phyloP scores from a whole-genome alignment of 1,140 invertebrate genomes.

The Seison nebaliae region DNA sequence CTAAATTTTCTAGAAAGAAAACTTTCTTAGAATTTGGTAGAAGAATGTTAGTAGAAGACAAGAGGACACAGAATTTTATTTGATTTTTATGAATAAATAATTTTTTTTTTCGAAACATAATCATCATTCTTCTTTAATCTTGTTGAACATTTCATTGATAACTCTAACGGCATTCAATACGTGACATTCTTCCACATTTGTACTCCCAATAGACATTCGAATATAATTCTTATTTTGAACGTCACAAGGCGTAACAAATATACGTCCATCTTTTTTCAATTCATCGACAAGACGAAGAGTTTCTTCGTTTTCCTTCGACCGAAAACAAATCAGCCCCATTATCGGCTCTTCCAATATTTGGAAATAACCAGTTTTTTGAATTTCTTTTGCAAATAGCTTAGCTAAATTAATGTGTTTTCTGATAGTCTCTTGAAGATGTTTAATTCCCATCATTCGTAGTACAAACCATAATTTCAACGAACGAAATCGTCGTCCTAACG shows the following conservation, averaged over 20 bases:
- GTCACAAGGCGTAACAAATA: conserved; percentile 43
- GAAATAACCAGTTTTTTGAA: conserved; percentile 45
- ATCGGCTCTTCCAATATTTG: conserved; percentile 76
- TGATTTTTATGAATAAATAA: conserved; percentile 17
- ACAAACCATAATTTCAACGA: conserved; percentile 82
- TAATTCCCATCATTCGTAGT: conserved; percentile 48
- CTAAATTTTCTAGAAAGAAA: too few species aligned
- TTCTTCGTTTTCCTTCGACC: conserved; percentile 39
- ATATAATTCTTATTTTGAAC: conserved; percentile 45
- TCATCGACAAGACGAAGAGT: background rate
- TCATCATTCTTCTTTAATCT: conserved; percentile 43
- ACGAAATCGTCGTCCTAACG: conserved; percentile 58
- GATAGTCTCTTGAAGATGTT: conserved; percentile 49
- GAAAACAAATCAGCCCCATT: conserved; percentile 64
- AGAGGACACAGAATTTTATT: too few species aligned
- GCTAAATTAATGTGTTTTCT: conserved; percentile 45
- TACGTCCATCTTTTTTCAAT: conserved; percentile 38
- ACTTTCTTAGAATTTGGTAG: too few species aligned
- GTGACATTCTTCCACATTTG: conserved; percentile 31
- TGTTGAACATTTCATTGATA: conserved; percentile 47
- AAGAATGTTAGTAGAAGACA: too few species aligned
- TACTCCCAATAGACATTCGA: conserved; percentile 54
- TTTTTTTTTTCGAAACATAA: conserved; percentile 54
- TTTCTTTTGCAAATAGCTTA: conserved; percentile 42
- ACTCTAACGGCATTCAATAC: conserved; percentile 57